A percentile compares a stretch with the other conserved stretches of the same genome.
phyloP scores from a whole-genome alignment of 2,888 invertebrate species.

The Stenichneumon culpator region DNA sequence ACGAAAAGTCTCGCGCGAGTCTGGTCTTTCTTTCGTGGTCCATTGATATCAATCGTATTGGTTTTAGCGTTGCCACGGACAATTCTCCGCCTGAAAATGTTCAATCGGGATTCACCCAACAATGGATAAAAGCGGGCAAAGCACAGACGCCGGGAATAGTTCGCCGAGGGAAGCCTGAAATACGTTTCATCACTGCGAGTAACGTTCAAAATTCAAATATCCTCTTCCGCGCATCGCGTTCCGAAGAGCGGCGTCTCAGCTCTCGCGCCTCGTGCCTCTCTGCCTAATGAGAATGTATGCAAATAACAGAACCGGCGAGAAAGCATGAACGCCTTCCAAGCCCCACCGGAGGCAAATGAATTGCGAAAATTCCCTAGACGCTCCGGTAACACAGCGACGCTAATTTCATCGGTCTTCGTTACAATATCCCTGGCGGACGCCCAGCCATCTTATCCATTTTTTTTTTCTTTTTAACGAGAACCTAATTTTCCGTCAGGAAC shows the following conservation, averaged over 20 bases:
- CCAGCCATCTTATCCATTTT: neutral
- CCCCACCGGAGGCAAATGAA: conserved; percentile 50
- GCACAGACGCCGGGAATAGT: conserved; percentile 66
- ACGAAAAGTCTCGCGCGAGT: neutral
- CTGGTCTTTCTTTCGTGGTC: neutral
- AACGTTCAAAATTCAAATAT: conserved; percentile 83
- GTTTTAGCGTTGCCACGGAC: neutral
- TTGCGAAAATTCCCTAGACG: conserved; percentile 51
- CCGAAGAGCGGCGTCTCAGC: conserved; percentile 5
- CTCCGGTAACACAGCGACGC: conserved; percentile 42
- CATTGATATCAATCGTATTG: neutral
- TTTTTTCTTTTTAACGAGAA: neutral
- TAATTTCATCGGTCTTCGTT: conserved; percentile 44
- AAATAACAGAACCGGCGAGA: conserved; percentile 76
- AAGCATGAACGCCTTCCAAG: conserved; percentile 28
- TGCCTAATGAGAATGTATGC: conserved; percentile 82
- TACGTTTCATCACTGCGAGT: conserved; percentile 81
- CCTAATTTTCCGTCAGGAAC: neutral
- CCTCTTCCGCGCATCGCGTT: conserved; percentile 54
- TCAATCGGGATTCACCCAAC: neutral
- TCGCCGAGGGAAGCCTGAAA: conserved; percentile 77
- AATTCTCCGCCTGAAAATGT: neutral
- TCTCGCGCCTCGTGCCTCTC: conserved; percentile 45
- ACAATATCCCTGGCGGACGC: neutral
- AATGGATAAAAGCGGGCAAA: neutral